These are phyloP conservation scores for Zelostemma sp. DNA, from an alignment of 1,140 invertebrate genomes.

Conservation along the genomic window DNA sequence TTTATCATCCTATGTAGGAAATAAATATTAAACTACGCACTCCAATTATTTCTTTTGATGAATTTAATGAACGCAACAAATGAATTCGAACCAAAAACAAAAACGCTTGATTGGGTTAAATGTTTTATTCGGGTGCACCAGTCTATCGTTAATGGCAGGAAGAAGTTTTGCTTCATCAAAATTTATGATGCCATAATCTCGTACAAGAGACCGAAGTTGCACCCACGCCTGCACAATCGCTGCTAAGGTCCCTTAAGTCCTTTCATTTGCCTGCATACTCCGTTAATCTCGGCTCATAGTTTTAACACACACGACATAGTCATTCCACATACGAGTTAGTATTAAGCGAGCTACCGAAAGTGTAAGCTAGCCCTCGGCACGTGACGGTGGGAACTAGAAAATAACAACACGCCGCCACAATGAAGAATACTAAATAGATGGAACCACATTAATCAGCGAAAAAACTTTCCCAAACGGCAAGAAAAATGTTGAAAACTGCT, in stretches of 20 bases:
- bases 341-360: conserved; percentile 33
- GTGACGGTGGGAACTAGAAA: conserved; percentile 16
- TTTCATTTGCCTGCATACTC: conserved; percentile 30
- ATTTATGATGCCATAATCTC: conserved; percentile 39
- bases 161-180: conserved; percentile 18
- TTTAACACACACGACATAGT: conserved; percentile 31
- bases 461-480: too few species aligned
- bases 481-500: too few species aligned
- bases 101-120: not conserved
- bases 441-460: too few species aligned
- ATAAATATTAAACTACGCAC: too few species aligned
- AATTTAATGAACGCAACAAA: not conserved
- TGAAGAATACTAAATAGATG: not conserved
- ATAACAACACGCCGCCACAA: not conserved
- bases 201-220: conserved; percentile 31
- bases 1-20: conserved; percentile 25
- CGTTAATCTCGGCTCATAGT: conserved; percentile 39
- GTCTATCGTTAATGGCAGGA: too few species aligned
- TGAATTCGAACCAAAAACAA: not conserved
- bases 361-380: conserved; percentile 30
- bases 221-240: conserved; percentile 5
- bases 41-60: too few species aligned
- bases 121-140: too few species aligned
- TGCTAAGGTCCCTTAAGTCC: too few species aligned
- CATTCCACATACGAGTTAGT: conserved; percentile 36